Base-by-base conservation (phyloP, 2,797 vertebrate genomes). In the Enteromius trimaculatus region DNA sequence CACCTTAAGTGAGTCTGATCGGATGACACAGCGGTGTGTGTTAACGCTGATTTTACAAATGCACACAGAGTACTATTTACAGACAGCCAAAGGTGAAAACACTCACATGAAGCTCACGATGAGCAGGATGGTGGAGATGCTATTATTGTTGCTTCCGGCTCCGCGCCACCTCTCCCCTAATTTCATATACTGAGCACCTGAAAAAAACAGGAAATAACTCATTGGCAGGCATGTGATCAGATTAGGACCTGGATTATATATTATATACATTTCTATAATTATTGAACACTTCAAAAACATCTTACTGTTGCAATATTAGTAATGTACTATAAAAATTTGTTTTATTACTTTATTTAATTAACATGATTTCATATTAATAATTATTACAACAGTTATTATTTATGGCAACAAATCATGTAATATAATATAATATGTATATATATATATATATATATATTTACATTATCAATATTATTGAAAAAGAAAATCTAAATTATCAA, bases 91-190 rank as follows among this genome's bases (percentile, higher is more conserved):
- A 70, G 13, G 2, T 53, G 68, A 69, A 21, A 13, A 37, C 14
- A 93, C 96, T 96, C 90, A 97, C 96, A 97, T 96, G 86, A 97
- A 92, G 90, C 96, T 97, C 94, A 97, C 95, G 83, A 97, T 95
- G 82, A 97, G 95, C 84, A 97, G 95, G 85, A 96, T 92, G 1
- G 92, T 95, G 86, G 96, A 96, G 90, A 96, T 94, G 44, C 92
- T 94, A 69, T 89, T 92, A 42, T 92, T 94, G 69, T 89, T 93
- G 37, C 88, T 91, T 29, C 92, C 90, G 0, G 93, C 92, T 39
- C 93, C 92, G 0, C 89, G 90, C 0, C 90, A 88, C 7, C 89
- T 91, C 19, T 94, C 92, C 29, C 92, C 92, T 53, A 92, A 87
- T 85, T 92, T 95, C 75, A 92, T 74, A 68, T 90, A 95, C 60